phyloP scores from a whole-genome alignment of 2,113 vertebrate genomes.

The Jacana jacana region DNA sequence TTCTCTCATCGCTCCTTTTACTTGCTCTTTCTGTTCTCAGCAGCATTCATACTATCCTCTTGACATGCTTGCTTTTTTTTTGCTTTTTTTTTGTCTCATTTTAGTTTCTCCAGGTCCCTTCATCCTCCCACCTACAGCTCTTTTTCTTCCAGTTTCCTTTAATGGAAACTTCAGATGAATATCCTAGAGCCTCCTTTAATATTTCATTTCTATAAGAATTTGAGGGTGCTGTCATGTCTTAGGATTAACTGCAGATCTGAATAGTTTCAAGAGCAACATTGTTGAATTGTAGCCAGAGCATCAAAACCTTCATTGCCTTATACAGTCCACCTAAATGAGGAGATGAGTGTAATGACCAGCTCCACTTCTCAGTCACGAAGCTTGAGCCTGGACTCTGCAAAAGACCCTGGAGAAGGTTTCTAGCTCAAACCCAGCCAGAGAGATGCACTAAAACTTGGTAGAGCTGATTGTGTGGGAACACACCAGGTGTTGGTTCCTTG shows the following conservation, averaged over 20 bases:
- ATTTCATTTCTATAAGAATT: constrained; percentile 51
- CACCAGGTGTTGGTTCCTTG: background rate
- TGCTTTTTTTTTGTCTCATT: background rate
- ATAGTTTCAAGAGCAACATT: constrained; percentile 2
- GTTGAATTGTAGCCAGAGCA: background rate
- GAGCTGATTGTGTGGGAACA: background rate
- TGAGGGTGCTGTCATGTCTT: background rate
- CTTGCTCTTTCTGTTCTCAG: background rate
- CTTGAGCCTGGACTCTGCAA: background rate
- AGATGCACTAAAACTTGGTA: background rate
- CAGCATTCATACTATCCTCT: background rate
- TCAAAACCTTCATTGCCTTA: background rate
- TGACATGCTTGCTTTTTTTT: background rate
- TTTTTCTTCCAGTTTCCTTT: background rate
- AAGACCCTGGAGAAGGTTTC: background rate
- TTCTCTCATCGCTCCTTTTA: background rate
- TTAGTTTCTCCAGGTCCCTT: background rate
- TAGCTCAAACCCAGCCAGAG: background rate
- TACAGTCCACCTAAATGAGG: background rate
- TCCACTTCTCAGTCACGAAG: background rate
- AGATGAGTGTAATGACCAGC: background rate
- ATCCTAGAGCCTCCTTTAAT: constrained; percentile 4
- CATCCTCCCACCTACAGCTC: background rate
- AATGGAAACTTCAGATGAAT: background rate
- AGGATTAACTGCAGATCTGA: background rate